Conservation (phyloP, 1,140 invertebrate species). For the Ylistrum balloti region DNA sequence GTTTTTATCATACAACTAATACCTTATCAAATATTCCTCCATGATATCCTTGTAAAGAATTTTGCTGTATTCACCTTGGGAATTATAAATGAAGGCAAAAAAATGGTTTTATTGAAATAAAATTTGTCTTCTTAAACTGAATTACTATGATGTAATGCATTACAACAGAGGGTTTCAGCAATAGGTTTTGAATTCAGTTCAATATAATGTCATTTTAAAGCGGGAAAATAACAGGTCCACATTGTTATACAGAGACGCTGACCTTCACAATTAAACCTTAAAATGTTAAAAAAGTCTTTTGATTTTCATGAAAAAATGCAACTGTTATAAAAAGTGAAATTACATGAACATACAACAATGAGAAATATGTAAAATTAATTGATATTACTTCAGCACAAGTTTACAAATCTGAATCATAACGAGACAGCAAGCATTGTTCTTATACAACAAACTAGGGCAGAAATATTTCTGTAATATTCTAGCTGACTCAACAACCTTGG, state of each 20-base stretch:
- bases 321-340: too few relatives aligned
- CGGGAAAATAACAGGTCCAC: not conserved
- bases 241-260: not conserved
- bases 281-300: too few relatives aligned
- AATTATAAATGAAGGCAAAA: not conserved
- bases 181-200: too few relatives aligned
- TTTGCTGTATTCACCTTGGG: not conserved
- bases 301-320: not conserved
- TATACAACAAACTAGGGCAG: too few relatives aligned
- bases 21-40: too few relatives aligned
- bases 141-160: not conserved
- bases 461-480: not conserved
- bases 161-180: not conserved
- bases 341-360: not conserved
- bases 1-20: too few relatives aligned
- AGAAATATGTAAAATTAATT: not conserved
- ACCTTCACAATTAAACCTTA: too few relatives aligned
- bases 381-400: not conserved
- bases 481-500: not conserved
- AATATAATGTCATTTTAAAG: not conserved
- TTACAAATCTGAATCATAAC: not conserved
- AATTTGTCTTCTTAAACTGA: not conserved
- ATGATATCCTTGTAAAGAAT: too few relatives aligned
- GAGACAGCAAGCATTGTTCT: not conserved
- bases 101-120: not conserved